phyloP scores from a whole-genome alignment of 2,113 vertebrate species.

The Phasianus colchicus region DNA sequence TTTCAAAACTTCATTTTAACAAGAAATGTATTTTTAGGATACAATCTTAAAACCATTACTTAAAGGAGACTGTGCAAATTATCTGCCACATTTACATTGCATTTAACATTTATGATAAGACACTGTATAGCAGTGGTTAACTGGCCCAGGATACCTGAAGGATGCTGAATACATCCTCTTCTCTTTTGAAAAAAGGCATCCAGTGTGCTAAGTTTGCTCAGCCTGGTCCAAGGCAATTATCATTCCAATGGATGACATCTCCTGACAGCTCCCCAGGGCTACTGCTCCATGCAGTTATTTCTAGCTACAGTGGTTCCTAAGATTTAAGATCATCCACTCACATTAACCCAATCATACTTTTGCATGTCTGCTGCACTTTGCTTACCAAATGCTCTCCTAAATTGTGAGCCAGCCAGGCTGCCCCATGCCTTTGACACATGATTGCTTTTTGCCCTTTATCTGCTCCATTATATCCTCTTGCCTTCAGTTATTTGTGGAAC shows the following conservation, averaged over 20 bases:
- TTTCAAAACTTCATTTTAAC: slow-evolving; percentile 38
- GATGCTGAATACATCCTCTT: neutral
- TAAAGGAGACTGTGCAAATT: slow-evolving; percentile 20
- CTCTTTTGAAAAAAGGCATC: neutral
- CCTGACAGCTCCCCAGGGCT: slow-evolving; percentile 51
- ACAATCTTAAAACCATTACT: slow-evolving; percentile 9
- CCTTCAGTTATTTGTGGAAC: neutral
- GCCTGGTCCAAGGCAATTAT: slow-evolving; percentile 2
- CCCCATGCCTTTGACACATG: neutral
- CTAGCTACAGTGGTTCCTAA: neutral
- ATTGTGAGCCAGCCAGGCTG: neutral
- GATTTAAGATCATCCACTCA: neutral
- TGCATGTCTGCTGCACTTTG: neutral
- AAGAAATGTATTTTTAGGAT: slow-evolving; percentile 19
- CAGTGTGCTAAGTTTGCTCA: neutral
- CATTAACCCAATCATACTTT: neutral
- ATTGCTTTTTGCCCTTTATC: neutral
- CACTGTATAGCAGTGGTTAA: neutral
- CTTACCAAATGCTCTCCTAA: neutral
- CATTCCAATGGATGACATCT: slow-evolving; percentile 11
- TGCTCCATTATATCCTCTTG: neutral
- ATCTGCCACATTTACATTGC: neutral
- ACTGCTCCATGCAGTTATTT: neutral
- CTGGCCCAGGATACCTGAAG: neutral
- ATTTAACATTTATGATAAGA: neutral